Percentiles rank a stretch among this genome's conserved stretches.
Conservation (phyloP, 2,797 vertebrate species). For the Thunnus albacares region DNA sequence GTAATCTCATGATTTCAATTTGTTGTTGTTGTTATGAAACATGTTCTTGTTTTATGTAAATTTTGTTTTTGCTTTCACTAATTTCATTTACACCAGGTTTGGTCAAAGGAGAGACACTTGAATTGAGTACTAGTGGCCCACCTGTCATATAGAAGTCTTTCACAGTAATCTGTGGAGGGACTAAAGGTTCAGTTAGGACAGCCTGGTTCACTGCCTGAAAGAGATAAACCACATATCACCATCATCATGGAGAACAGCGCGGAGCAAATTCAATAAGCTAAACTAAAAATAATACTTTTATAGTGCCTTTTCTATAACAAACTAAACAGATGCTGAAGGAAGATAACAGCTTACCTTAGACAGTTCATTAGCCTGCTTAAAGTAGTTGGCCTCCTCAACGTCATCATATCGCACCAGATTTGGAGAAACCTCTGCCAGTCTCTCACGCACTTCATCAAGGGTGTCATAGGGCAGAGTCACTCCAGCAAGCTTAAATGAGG, state of each 20-base stretch:
- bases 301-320: not conserved
- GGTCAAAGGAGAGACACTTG: not conserved
- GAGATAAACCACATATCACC: slow-evolving; percentile 44
- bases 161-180: slow-evolving; percentile 91
- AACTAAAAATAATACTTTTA: slow-evolving; percentile 16
- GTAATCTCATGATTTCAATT: not conserved
- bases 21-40: no score
- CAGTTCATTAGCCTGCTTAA: slow-evolving; percentile 91
- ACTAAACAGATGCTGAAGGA: slow-evolving; percentile 26
- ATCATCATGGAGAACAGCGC: slow-evolving; percentile 7
- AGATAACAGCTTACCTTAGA: slow-evolving; percentile 86
- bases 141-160: slow-evolving; percentile 96
- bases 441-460: slow-evolving; percentile 87
- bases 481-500: slow-evolving; percentile 86
- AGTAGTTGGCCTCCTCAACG: slow-evolving; percentile 93
- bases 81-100: not conserved
- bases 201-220: slow-evolving; percentile 89
- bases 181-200: slow-evolving; percentile 87
- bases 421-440: slow-evolving; percentile 91
- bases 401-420: slow-evolving; percentile 93
- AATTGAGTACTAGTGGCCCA: slow-evolving; percentile 65
- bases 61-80: not conserved
- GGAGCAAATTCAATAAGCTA: slow-evolving; percentile 12
- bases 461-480: slow-evolving; percentile 91
- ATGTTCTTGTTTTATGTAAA: not conserved